These are phyloP conservation scores for Anisognathus igniventris DNA, from an alignment of 2,797 vertebrate genomes.

Conservation along the genomic window DNA sequence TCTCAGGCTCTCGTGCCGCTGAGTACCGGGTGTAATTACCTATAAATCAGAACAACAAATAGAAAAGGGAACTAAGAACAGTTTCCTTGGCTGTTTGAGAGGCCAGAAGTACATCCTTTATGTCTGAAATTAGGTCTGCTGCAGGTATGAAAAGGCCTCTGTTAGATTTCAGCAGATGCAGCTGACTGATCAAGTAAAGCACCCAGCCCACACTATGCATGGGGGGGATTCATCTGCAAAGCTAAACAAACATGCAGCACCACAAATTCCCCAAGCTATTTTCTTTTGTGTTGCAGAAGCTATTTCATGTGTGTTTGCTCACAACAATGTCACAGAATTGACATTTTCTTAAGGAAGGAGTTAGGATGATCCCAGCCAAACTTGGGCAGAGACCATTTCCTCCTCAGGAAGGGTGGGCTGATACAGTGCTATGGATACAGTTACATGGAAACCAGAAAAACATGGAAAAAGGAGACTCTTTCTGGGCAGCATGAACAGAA, in stretches of 20 bases:
- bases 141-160: neutral
- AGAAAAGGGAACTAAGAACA: neutral
- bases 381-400: neutral
- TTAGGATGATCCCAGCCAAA: neutral
- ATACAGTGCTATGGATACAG: neutral
- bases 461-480: neutral
- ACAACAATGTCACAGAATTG: neutral
- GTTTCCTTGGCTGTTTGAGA: neutral
- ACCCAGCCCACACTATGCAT: neutral
- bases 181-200: neutral
- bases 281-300: neutral
- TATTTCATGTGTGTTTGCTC: neutral
- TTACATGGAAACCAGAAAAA: neutral
- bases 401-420: neutral
- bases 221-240: neutral
- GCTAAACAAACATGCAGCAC: neutral
- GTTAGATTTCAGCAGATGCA: neutral
- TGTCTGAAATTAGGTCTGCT: neutral
- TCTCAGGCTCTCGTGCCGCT: constrained; percentile 84
- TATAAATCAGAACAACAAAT: constrained; percentile 52
- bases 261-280: neutral
- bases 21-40: constrained; percentile 85
- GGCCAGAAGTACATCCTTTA: neutral
- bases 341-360: neutral
- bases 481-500: neutral